Evolutionary conservation across 2,113 vertebrate genomes (phyloP), one percentile per base, ranked within the genome.

Genomic region (Cervus canadensis): DNA sequence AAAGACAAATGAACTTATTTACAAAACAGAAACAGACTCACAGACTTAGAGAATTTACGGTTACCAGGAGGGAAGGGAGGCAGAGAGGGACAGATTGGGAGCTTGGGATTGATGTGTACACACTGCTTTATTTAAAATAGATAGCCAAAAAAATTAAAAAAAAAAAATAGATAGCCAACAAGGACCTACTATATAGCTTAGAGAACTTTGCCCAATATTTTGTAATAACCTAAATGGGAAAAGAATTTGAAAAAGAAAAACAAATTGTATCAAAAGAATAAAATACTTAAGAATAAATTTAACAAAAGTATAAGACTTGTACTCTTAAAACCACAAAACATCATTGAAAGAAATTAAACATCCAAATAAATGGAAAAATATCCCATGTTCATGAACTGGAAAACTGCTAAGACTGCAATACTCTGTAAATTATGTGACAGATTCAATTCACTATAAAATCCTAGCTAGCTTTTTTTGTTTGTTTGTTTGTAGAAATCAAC

Each of bases 381-480:
- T 45, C 25, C n/a, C 28, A 84, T 84, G n/a, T 79, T 81, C 45
- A 83, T 36, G 7, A 83, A 17, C 25, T 90, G 40, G 56, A 89
- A 96, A 91, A 74, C 10, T 78, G 40, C 54, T 84, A 94, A 83
- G 25, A 89, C 43, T 92, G 21, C 2, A 86, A 19, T 52, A 57
- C 15, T 64, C 33, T 94, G 6, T 62, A 95, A 87, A 97, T 25
- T 76, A 33, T 79, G 48, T 71, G 40, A 96, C 52, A 87, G 25
- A 94, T 54, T 86, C 59, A 81, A 91, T 13, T 67, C 15, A 97
- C 64, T 92, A 26, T 76, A 89, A 93, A 95, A 89, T 79, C 23
- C 8, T 33, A 74, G 30, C 23, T 59, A 33, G 54, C 7, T 83
- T 92, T 93, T 89, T 64, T 92, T 92, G 19, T 21, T 25, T 43